A percentile compares a stretch with the other conserved stretches of the same genome.
Conservation (phyloP, 1,140 invertebrate species). For the Delia radicum region DNA sequence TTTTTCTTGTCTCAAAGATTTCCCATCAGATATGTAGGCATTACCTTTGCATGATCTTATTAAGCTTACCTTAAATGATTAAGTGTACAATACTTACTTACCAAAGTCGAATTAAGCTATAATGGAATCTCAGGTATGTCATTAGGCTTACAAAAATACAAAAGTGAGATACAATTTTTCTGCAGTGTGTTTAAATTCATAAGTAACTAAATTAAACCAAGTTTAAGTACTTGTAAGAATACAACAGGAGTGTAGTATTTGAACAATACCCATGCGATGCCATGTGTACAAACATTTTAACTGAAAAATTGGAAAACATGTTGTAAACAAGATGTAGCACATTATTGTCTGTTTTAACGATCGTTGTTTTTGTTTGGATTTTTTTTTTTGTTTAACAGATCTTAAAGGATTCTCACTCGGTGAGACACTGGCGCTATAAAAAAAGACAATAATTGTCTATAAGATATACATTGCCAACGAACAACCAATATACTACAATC, state of each 20-base stretch:
- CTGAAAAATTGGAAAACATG: conserved; percentile 21
- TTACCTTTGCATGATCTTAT: conserved; percentile 15
- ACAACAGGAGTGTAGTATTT: neutral
- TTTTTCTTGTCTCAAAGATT: too few species aligned
- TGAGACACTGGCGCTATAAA: conserved; percentile 16
- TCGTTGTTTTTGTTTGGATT: conserved; percentile 1
- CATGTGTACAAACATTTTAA: neutral
- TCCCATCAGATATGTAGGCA: conserved; percentile 1
- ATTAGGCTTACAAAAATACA: conserved; percentile 6
- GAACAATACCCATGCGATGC: neutral
- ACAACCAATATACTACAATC: neutral
- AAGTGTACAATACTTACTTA: neutral
- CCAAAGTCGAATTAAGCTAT: conserved; percentile 3
- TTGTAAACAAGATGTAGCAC: conserved; percentile 44
- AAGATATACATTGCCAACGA: neutral
- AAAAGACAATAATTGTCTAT: conserved; percentile 14
- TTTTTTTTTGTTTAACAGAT: neutral
- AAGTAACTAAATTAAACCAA: neutral
- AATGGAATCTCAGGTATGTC: conserved; percentile 20
- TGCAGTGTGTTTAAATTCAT: neutral
- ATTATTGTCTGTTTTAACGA: conserved; percentile 26
- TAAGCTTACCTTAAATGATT: conserved; percentile 4
- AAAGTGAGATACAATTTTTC: conserved; percentile 5
- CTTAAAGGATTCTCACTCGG: neutral
- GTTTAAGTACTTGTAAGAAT: neutral